Conservation (phyloP, 2,888 invertebrate species). For the Eupithecia centaureata region DNA sequence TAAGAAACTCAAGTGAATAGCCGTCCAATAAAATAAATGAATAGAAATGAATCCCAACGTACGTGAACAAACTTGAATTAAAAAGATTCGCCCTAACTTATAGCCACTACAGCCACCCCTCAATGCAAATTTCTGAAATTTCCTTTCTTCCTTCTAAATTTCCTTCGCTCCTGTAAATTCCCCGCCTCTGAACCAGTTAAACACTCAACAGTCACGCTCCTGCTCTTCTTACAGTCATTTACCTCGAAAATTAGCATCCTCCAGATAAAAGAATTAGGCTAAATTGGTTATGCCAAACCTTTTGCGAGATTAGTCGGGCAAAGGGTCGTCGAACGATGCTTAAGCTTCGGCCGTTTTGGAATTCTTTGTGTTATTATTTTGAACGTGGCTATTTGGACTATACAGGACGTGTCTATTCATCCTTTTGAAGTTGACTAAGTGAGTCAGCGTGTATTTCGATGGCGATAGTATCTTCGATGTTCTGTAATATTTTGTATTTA, state of each 20-base stretch:
- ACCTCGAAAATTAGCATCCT: conserved; percentile 45
- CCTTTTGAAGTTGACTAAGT: neutral
- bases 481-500: neutral
- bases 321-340: conserved; percentile 32
- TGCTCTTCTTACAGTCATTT: conserved; percentile 40
- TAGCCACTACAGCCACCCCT: conserved; percentile 13
- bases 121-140: conserved; percentile 35
- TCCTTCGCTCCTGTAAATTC: conserved; percentile 17
- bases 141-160: conserved; percentile 29
- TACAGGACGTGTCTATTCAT: neutral
- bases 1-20: neutral
- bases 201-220: conserved; percentile 38
- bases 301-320: conserved; percentile 53
- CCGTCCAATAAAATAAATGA: neutral
- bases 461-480: neutral
- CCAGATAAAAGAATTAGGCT: conserved; percentile 61
- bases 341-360: conserved; percentile 13
- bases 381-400: conserved; percentile 5
- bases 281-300: conserved; percentile 58
- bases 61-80: neutral
- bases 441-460: neutral
- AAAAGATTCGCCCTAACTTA: conserved; percentile 8
- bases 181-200: conserved; percentile 33
- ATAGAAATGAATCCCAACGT: neutral
- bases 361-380: conserved; percentile 19